A percentile compares a stretch with the other conserved stretches of the same genome.
phyloP scores from a whole-genome alignment of 2,797 vertebrate species.

The Falco naumanni region DNA sequence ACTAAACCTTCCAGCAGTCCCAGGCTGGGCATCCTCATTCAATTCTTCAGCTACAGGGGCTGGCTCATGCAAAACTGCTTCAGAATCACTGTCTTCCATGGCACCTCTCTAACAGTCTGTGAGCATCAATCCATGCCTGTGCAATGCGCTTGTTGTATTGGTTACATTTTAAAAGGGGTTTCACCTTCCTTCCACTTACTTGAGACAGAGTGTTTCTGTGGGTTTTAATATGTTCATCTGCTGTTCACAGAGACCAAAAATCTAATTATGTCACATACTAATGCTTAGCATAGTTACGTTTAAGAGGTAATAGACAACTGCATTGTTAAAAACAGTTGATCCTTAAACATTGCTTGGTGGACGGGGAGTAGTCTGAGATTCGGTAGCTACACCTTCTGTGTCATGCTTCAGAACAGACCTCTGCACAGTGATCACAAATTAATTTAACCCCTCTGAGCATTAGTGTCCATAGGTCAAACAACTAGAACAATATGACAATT shows the following conservation, averaged over 20 bases:
- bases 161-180: background rate
- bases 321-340: background rate
- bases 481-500: background rate
- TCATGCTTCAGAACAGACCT: background rate
- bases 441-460: background rate
- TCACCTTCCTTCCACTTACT: background rate
- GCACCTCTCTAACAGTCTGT: too few relatives aligned
- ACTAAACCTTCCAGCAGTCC: background rate
- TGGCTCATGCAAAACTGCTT: background rate
- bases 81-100: background rate
- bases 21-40: too few relatives aligned
- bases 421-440: background rate
- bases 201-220: background rate
- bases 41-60: background rate
- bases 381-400: background rate
- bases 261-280: background rate
- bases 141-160: fast-evolving
- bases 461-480: background rate
- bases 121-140: fast-evolving
- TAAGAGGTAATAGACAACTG: background rate
- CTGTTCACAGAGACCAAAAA: background rate
- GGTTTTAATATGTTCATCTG: background rate
- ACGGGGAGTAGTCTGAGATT: background rate
- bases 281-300: background rate
- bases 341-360: background rate